phyloP scores from a whole-genome alignment of 2,113 vertebrate genomes.

The Crypturellus undulatus region DNA sequence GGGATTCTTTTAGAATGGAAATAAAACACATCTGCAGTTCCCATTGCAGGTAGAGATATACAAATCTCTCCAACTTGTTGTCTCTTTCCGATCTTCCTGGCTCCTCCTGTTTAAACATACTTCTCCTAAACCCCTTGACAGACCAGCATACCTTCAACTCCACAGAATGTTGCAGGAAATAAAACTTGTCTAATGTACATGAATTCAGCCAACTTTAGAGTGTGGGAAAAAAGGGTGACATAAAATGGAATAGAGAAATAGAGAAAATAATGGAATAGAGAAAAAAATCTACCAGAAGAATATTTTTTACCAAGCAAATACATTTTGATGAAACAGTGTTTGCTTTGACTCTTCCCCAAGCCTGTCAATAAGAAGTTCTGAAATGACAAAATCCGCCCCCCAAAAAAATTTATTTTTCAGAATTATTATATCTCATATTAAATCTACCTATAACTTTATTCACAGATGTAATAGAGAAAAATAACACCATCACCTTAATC shows the following conservation, averaged over 20 bases:
- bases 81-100: background rate
- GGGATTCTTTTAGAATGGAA: background rate
- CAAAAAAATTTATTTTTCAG: background rate
- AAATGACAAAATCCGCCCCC: background rate
- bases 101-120: background rate
- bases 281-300: background rate
- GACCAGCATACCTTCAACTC: background rate
- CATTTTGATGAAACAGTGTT: background rate
- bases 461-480: conserved; percentile 6
- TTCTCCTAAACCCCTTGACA: background rate
- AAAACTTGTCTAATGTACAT: background rate
- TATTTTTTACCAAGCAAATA: background rate
- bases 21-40: background rate
- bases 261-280: no score
- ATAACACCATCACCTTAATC: background rate
- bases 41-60: background rate
- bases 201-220: background rate
- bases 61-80: background rate
- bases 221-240: background rate
- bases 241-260: background rate
- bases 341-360: background rate
- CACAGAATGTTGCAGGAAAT: background rate
- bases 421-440: background rate
- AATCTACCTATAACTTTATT: background rate
- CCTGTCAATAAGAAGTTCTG: background rate